Percentiles rank a stretch among this genome's conserved stretches.
Evolutionary conservation across 1,140 invertebrate species (phyloP).

Genomic region (Semibalanus balanoides): DNA sequence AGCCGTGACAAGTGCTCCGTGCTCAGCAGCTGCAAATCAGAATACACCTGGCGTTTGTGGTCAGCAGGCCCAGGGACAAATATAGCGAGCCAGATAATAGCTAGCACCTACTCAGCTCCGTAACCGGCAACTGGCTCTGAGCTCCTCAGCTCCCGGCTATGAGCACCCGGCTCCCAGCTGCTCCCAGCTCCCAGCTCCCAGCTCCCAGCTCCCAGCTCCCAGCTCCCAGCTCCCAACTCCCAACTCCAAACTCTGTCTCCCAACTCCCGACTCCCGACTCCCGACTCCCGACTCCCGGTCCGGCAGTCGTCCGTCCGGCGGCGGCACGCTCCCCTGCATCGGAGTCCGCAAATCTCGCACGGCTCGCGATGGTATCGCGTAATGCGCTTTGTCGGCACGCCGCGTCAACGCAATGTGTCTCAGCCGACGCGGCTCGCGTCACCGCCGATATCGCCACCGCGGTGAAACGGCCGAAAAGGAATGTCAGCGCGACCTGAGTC

Average conservation of each 20-base stretch:
- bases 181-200: neutral
- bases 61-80: no score
- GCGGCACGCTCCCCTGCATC: neutral
- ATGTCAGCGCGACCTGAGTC: neutral
- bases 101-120: no score
- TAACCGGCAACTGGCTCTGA: no score
- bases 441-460: neutral
- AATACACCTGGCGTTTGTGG: no score
- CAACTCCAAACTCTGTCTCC: neutral
- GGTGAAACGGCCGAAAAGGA: neutral
- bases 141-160: no score
- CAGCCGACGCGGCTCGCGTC: neutral
- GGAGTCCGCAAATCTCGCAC: neutral
- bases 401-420: neutral
- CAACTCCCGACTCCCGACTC: neutral
- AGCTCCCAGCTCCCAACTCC: neutral
- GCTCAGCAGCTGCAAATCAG: no score
- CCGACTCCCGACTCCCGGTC: no score
- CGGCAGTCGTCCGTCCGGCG: no score
- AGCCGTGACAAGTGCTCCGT: no score
- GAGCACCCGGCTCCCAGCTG: no score
- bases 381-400: neutral
- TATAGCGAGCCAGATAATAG: no score
- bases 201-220: neutral
- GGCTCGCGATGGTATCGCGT: neutral